Conservation (phyloP, 2,797 vertebrate species). For the Meda fulgida region DNA sequence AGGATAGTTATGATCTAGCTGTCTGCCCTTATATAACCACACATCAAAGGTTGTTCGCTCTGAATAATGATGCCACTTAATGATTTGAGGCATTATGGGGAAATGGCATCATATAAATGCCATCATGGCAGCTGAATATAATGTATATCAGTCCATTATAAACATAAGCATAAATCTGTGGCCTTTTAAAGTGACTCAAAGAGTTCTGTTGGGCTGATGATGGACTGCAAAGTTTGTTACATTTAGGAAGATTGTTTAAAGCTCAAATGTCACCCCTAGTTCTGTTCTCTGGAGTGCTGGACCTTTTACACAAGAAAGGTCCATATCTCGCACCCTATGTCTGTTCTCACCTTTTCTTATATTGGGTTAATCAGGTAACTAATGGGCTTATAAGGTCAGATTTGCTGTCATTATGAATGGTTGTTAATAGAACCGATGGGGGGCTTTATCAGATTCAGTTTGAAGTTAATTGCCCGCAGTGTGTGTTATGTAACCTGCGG, state of each 20-base stretch:
- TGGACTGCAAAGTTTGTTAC: neutral
- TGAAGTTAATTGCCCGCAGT: conserved; percentile 62
- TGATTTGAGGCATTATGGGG: conserved; percentile 26
- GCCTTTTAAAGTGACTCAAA: conserved; percentile 6
- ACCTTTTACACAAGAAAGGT: conserved; percentile 10
- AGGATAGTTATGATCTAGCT: conserved; percentile 32
- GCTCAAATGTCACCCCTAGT: conserved; percentile 1
- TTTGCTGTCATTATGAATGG: conserved; percentile 54
- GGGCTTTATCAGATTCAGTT: conserved; percentile 62
- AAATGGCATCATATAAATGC: conserved; percentile 34
- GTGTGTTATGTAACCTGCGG: conserved; percentile 60
- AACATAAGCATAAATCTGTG: conserved; percentile 34
- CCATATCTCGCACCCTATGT: neutral
- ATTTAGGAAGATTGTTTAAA: neutral
- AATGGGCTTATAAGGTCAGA: conserved; percentile 49
- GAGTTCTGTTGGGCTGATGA: neutral
- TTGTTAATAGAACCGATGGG: conserved; percentile 50
- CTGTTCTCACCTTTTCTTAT: conserved; percentile 32
- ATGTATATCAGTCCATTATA: conserved; percentile 43
- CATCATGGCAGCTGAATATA: conserved; percentile 1
- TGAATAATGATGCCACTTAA: conserved; percentile 40
- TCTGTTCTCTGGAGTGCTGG: conserved; percentile 14
- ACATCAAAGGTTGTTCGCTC: conserved; percentile 24
- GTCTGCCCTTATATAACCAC: conserved; percentile 26
- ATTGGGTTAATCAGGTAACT: conserved; percentile 42